These are phyloP conservation scores for Avahi laniger DNA, from an alignment of 2,797 vertebrate genomes.

Conservation along the genomic window DNA sequence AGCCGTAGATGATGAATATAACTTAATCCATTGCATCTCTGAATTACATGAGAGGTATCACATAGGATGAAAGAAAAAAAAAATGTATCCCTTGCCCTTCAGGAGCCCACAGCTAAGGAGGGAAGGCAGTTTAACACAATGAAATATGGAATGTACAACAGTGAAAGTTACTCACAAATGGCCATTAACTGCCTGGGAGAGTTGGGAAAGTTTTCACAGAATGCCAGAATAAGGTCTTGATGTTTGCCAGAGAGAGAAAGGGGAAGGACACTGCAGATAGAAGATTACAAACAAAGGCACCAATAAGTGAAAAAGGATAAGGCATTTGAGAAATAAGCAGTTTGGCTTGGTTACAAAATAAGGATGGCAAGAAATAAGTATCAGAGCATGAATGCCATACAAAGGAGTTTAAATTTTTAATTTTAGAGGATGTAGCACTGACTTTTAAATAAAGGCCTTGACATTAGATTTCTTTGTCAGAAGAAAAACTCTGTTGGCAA, in stretches of 20 bases:
- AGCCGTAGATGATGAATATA: neutral
- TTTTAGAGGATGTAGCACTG: neutral
- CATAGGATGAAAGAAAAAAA: neutral
- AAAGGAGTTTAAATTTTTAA: slow-evolving; percentile 19
- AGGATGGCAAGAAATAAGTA: slow-evolving; percentile 4
- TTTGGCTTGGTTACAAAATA: neutral
- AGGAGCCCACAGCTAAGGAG: neutral
- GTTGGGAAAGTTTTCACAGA: neutral
- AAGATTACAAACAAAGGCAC: neutral
- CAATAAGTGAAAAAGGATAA: neutral
- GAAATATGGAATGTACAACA: neutral
- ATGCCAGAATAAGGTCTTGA: neutral
- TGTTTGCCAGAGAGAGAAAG: neutral
- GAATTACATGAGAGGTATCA: neutral
- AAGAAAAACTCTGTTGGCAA: slow-evolving; percentile 18
- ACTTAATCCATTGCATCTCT: neutral
- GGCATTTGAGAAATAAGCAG: neutral
- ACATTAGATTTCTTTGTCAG: neutral
- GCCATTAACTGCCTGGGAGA: neutral
- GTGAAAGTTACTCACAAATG: neutral
- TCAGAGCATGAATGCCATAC: neutral
- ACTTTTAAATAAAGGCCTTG: neutral
- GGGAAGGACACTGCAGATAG: neutral
- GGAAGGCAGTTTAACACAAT: neutral
- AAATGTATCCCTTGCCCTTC: neutral